Evolutionary conservation across 23 tunicate genomes (phyloP).

Genomic region (Diplosoma virens): DNA sequence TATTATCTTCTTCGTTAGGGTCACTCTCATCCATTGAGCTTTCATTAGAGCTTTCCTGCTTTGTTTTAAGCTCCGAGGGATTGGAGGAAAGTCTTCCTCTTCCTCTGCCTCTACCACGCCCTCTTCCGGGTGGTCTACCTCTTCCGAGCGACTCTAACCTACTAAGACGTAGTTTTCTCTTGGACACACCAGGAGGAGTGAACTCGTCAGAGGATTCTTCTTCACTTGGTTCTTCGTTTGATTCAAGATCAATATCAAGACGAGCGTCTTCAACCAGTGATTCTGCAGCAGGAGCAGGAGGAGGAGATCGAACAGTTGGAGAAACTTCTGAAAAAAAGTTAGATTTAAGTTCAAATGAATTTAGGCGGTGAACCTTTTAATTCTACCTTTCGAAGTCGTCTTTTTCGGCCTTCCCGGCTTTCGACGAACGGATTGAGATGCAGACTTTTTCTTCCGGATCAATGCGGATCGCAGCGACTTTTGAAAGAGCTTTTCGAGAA

Average conservation of each 20-base stretch:
- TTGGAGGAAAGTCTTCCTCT: constrained; percentile 2
- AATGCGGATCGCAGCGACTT: constrained; percentile 12
- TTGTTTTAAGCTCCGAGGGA: not conserved
- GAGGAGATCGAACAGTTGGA: not conserved
- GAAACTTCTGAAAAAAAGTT: not conserved
- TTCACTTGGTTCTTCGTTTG: constrained; percentile 21
- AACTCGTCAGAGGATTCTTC: constrained; percentile 65
- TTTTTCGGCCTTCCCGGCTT: constrained; percentile 16
- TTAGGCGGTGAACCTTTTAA: not conserved
- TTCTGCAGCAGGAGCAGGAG: not conserved
- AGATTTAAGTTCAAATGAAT: too few relatives aligned
- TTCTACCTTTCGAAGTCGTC: not conserved
- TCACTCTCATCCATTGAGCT: not conserved
- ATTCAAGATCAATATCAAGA: constrained; percentile 34
- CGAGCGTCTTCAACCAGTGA: not conserved
- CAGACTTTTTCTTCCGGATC: not conserved
- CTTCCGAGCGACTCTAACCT: constrained; percentile 10
- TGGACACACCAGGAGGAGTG: constrained; percentile 67
- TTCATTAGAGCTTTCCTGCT: not conserved
- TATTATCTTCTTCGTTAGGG: not conserved
- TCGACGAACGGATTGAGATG: not conserved
- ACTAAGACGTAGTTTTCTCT: constrained; percentile 7
- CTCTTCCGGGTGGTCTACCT: constrained; percentile 37
- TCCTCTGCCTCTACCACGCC: constrained; percentile 20
- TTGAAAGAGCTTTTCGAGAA: constrained; percentile 66